Evolutionary conservation across 2,888 invertebrate species (phyloP).

Genomic region (Sisyra nigra): DNA sequence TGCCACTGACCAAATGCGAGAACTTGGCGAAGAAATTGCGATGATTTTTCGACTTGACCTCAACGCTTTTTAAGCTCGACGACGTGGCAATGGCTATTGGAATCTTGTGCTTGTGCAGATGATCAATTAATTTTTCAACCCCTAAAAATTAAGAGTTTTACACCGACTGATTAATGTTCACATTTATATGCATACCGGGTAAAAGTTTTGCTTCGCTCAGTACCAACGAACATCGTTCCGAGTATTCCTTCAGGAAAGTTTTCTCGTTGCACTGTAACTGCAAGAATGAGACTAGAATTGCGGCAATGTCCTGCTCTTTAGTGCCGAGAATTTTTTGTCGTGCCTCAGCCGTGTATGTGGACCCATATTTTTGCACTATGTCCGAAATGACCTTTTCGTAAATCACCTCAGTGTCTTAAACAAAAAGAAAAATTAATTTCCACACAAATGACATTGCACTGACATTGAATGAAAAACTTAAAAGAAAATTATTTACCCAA

Average conservation of each 20-base stretch:
- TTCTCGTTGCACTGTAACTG: slow-evolving; percentile 47
- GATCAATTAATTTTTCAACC: slow-evolving; percentile 58
- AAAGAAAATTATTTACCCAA: slow-evolving; percentile 27
- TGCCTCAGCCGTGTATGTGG: slow-evolving; percentile 61
- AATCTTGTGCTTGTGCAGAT: slow-evolving; percentile 53
- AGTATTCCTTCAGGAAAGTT: slow-evolving; percentile 45
- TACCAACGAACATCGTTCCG: slow-evolving; percentile 38
- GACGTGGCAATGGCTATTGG: slow-evolving; percentile 84
- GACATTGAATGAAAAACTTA: too few relatives aligned
- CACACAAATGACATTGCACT: too few relatives aligned
- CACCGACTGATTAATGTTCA: slow-evolving; percentile 7
- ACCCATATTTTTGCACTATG: slow-evolving; percentile 49
- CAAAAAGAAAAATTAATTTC: background rate
- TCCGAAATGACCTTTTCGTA: slow-evolving; percentile 59
- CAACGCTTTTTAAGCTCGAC: slow-evolving; percentile 53
- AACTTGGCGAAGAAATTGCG: slow-evolving; percentile 50
- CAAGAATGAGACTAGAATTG: slow-evolving; percentile 49
- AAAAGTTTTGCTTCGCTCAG: slow-evolving; percentile 44
- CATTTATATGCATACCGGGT: slow-evolving; percentile 38
- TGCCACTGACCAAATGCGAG: slow-evolving; percentile 64
- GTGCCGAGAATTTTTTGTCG: slow-evolving; percentile 64
- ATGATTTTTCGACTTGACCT: slow-evolving; percentile 48
- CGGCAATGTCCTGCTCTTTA: slow-evolving; percentile 49
- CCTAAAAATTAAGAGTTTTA: slow-evolving; percentile 34
- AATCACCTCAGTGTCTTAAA: slow-evolving; percentile 63